These are phyloP conservation scores for Oreochromis aureus DNA, from an alignment of 2,113 vertebrate genomes.

Conservation along the genomic window DNA sequence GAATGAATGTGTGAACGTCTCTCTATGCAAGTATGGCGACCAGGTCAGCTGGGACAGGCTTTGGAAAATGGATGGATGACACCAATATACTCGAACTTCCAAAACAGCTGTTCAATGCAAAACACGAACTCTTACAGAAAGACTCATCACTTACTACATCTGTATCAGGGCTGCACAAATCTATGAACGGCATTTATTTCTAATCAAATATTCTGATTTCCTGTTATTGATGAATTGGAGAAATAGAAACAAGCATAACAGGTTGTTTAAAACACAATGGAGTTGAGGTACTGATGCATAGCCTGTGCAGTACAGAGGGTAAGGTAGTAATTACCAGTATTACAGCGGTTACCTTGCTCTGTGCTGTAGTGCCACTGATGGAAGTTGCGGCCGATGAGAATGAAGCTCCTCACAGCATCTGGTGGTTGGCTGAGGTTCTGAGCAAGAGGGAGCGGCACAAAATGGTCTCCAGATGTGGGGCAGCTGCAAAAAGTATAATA, in stretches of 20 bases:
- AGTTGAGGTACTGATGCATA: neutral
- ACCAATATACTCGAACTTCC: neutral
- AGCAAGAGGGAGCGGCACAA: conserved; percentile 72
- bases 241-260: neutral
- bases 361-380: conserved; percentile 92
- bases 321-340: neutral
- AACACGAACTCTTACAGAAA: neutral
- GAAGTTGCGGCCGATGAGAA: conserved; percentile 92
- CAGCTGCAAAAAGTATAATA: conserved; percentile 47
- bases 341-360: conserved; percentile 78
- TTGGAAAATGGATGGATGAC: neutral
- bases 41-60: neutral
- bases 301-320: neutral
- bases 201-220: neutral
- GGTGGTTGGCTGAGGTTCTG: conserved; percentile 72
- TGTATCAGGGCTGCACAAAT: neutral
- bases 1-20: neutral
- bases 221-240: fast-evolving
- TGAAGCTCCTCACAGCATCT: conserved; percentile 76
- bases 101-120: neutral
- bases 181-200: neutral
- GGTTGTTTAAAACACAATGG: neutral
- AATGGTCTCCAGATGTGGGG: conserved; percentile 57
- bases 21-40: neutral
- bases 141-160: neutral